Evolutionary conservation across 2,113 vertebrate species (phyloP), one percentile per base, ranked within the genome.

Genomic region (Hemiprocne comata): DNA sequence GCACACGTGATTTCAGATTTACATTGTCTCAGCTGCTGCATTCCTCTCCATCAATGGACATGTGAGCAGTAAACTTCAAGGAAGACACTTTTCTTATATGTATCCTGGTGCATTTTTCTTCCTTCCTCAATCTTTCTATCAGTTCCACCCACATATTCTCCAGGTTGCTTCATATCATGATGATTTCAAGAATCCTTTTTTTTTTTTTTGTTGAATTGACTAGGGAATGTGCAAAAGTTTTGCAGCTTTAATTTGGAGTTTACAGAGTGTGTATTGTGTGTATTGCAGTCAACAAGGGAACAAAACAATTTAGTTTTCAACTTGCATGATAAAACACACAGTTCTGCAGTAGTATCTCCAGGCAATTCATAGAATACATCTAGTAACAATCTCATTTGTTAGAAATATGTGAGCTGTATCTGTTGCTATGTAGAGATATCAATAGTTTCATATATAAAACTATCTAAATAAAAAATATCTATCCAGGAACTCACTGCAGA

Each of bases 261-360:
- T 78, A 85, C 36, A 72, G 74, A 92, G 29, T 80, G 29, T 83
- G 80, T 36, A 23, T 64, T 74, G 38, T 73, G 53, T 75, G 77
- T 73, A 58, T 50, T 95, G 72, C 62, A 80, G 70, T 72, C 87
- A 88, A 58, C 33, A 53, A 42, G 31, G 51, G 77, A 94, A 82
- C 25, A 89, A 93, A 92, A 85, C 62, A 90, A 72, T 90, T 94
- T 80, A 5, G 36, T 85, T 95, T 95, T 88, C 93, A 96, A 58
- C 74, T 69, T 86, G 24, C 33, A 86, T 88, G 87, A 86, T 89
- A 87, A 90, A 95, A 92, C 84, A 79, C 65, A 85, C 5, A 55
- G 60, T 87, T 92, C 73, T 76, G 33, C 9, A 8, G 29, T 71
- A 90, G 25, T 71, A 69, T 89, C 81, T 93, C 66, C 64, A 89